A percentile compares a stretch with the other conserved stretches of the same genome.
Evolutionary conservation across 2,113 vertebrate genomes (phyloP).

Genomic region (Andinoacara biseriatus): DNA sequence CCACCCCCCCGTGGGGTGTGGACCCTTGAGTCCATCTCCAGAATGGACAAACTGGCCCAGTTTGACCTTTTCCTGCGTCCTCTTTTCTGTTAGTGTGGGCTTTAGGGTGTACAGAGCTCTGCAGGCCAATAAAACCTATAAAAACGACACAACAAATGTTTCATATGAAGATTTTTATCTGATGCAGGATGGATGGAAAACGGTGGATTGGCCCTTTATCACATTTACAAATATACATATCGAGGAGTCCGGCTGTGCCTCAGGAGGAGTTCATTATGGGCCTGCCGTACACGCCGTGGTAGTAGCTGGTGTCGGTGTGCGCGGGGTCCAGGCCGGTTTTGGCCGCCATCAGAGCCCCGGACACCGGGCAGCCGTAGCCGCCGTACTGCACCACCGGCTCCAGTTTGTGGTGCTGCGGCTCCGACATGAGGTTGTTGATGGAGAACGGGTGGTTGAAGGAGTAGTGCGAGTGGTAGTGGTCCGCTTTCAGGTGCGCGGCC

Average conservation of each 20-base stretch:
- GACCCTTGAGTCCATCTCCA: no score
- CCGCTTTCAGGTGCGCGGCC: constrained; percentile 87
- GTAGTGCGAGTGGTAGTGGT: constrained; percentile 80
- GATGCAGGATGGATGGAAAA: background rate
- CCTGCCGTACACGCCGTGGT: constrained; percentile 89
- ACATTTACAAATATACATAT: background rate
- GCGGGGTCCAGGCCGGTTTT: constrained; percentile 87
- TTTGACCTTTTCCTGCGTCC: no score
- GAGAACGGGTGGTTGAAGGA: constrained; percentile 97
- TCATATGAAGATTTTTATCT: background rate
- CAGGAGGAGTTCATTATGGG: constrained; percentile 92
- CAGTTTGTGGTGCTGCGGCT: constrained; percentile 93
- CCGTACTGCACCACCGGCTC: constrained; percentile 93
- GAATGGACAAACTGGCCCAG: no score
- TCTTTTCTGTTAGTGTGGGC: no score
- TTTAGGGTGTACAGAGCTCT: no score
- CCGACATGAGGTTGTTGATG: constrained; percentile 96
- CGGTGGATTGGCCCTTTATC: background rate
- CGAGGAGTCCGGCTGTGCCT: background rate
- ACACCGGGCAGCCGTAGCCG: constrained; percentile 87
- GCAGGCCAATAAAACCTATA: no score
- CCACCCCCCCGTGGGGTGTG: no score
- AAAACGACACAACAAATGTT: background rate
- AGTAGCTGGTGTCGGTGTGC: constrained; percentile 87
- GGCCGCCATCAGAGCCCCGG: constrained; percentile 87